Percentiles rank a stretch among this genome's conserved stretches.
These are phyloP conservation scores for Merodon equestris DNA, from an alignment of 2,888 invertebrate species.

Conservation along the genomic window DNA sequence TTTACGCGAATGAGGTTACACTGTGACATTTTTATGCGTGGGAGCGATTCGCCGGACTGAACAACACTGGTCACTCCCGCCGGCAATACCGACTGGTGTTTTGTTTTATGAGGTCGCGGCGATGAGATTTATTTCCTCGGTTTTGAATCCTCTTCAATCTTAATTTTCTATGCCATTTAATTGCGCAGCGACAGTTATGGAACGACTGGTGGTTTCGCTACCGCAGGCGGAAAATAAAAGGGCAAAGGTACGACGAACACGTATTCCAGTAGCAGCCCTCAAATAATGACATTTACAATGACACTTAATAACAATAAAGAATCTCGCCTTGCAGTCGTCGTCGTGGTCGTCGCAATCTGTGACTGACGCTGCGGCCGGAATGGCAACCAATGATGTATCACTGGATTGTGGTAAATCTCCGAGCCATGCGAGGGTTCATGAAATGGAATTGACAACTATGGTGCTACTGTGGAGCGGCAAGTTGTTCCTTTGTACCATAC, in stretches of 20 bases:
- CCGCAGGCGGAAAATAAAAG: conserved; percentile 27
- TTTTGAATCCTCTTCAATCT: conserved; percentile 67
- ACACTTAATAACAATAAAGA: conserved; percentile 65
- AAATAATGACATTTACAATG: conserved; percentile 67
- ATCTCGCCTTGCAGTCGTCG: conserved; percentile 44
- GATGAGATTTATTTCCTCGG: conserved; percentile 64
- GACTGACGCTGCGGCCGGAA: too few relatives aligned
- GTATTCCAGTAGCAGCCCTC: conserved; percentile 34
- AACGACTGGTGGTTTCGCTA: background rate
- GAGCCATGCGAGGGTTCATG: conserved; percentile 48
- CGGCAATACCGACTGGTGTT: conserved; percentile 6
- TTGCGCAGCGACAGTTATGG: conserved; percentile 35
- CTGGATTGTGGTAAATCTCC: conserved; percentile 43
- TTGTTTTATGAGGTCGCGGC: conserved; percentile 64
- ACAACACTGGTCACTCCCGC: background rate
- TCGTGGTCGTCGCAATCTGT: background rate
- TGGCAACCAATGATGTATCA: too few relatives aligned
- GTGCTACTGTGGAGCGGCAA: conserved; percentile 75
- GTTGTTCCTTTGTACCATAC: conserved; percentile 29
- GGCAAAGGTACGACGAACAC: conserved; percentile 1
- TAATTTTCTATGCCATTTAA: conserved; percentile 67
- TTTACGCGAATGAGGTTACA: conserved; percentile 67
- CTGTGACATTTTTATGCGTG: conserved; percentile 68
- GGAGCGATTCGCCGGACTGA: conserved; percentile 34
- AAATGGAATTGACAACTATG: conserved; percentile 65